Evolutionary conservation across 2,113 vertebrate genomes (phyloP), one percentile per base, ranked within the genome.

Genomic region (Strigops habroptila): DNA sequence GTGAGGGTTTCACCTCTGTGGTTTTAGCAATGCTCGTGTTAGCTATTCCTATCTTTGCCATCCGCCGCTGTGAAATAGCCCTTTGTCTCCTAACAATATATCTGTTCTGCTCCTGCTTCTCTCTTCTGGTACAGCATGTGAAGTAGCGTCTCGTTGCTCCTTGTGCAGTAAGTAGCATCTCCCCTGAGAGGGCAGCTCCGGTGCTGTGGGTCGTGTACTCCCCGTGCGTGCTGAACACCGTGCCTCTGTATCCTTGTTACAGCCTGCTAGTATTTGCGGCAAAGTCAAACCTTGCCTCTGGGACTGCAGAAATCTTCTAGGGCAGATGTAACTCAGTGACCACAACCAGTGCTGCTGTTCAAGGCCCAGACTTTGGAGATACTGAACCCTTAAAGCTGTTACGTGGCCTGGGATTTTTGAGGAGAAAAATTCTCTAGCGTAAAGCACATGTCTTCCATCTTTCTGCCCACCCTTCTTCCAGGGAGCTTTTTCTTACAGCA

Each of bases 191-290:
- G 64, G 82, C 33, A 62, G 78, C 78, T 91, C 39, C 31, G 35
- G 74, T 19, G 1, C 7, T 35, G 4, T 4, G 51, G 84, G 62
- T 33, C 4, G 0, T 13, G 69, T 37, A 1, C 65, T 82, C 78
- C 75, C 82, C 0, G 6, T n/a, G 68, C 0, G 3, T 37, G 83
- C 83, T 30, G n/a, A 57, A 1, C 1, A 0, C 80, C 1, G 1
- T 39, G 12, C 37, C 64, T 48, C 74, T 0, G 0, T 27, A 12
- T 49, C 89, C 86, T 77, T 28, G 24, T 18, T 30, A 33, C 21
- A 8, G 57, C 1, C 85, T 75, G 46, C 64, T 23, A 9, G 70
- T 1, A 0, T 75, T 60, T 4, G 0, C 80, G 67, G 21, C 90
- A 91, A 82, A 91, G 95, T 83, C 92, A 91, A 17, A 37, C 57